These are phyloP conservation scores for Ptilonorhynchus violaceus DNA, from an alignment of 2,113 vertebrate species.

Conservation along the genomic window DNA sequence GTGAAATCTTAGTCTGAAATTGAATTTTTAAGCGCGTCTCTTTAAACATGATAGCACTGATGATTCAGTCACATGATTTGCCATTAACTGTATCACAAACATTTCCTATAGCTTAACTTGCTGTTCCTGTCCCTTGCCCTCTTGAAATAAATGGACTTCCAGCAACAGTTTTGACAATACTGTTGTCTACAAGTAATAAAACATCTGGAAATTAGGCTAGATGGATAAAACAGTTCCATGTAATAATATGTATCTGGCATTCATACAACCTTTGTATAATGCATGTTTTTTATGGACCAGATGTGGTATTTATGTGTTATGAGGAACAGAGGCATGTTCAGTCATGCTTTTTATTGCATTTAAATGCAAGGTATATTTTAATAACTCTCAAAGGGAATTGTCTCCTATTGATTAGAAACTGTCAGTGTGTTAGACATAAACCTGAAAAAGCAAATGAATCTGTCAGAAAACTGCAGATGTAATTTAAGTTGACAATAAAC, in stretches of 20 bases:
- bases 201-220: conserved; percentile 77
- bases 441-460: conserved; percentile 68
- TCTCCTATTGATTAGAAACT: conserved; percentile 71
- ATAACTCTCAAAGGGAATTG: conserved; percentile 72
- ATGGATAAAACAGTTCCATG: conserved; percentile 77
- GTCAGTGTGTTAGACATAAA: conserved; percentile 73
- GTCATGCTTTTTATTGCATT: conserved; percentile 75
- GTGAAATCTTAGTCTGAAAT: conserved; percentile 47
- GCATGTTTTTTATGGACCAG: conserved; percentile 72
- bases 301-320: conserved; percentile 77
- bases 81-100: conserved; percentile 40
- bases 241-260: conserved; percentile 76
- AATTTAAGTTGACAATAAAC: conserved; percentile 69
- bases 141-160: conserved; percentile 69
- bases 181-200: conserved; percentile 77
- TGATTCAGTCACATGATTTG: conserved; percentile 37
- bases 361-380: conserved; percentile 77
- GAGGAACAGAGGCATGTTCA: conserved; percentile 75
- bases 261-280: conserved; percentile 66
- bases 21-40: conserved; percentile 45
- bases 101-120: conserved; percentile 52
- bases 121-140: conserved; percentile 22
- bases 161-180: conserved; percentile 68
- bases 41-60: conserved; percentile 49
- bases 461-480: conserved; percentile 65